A percentile compares a stretch with the other conserved stretches of the same genome.
phyloP scores from a whole-genome alignment of 1,140 invertebrate species.

The Saxidomus purpurata region DNA sequence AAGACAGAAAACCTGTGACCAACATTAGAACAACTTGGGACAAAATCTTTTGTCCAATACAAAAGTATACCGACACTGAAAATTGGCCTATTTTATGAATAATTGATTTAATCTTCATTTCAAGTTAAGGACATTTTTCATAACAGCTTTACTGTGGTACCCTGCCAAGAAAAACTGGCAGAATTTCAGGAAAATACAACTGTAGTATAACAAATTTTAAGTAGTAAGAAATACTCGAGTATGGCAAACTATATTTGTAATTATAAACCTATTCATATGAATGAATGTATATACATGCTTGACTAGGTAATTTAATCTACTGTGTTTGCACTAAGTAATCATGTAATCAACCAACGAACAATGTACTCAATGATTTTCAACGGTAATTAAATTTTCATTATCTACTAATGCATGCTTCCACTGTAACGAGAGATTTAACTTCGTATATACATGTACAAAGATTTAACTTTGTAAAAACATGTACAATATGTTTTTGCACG shows the following conservation, averaged over 20 bases:
- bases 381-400: constrained; percentile 9
- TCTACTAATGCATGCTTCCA: too few relatives aligned
- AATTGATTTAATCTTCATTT: not conserved
- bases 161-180: constrained; percentile 20
- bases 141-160: not conserved
- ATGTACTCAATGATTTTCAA: not conserved
- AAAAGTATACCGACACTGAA: not conserved
- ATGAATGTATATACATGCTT: not conserved
- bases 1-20: not conserved
- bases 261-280: not conserved
- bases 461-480: too few relatives aligned
- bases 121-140: not conserved
- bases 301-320: constrained; percentile 18
- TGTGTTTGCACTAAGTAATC: not conserved
- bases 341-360: not conserved
- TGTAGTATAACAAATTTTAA: not conserved
- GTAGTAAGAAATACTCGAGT: not conserved
- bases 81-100: constrained; percentile 24
- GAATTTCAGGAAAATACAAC: not conserved
- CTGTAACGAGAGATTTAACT: too few relatives aligned
- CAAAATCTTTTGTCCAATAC: not conserved
- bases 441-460: too few relatives aligned
- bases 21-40: not conserved
- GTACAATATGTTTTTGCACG: too few relatives aligned
- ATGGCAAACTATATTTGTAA: not conserved